Evolutionary conservation across 1,140 invertebrate species (phyloP), one percentile per base, ranked within the genome.

Genomic region (Zaprionus inermis): DNA sequence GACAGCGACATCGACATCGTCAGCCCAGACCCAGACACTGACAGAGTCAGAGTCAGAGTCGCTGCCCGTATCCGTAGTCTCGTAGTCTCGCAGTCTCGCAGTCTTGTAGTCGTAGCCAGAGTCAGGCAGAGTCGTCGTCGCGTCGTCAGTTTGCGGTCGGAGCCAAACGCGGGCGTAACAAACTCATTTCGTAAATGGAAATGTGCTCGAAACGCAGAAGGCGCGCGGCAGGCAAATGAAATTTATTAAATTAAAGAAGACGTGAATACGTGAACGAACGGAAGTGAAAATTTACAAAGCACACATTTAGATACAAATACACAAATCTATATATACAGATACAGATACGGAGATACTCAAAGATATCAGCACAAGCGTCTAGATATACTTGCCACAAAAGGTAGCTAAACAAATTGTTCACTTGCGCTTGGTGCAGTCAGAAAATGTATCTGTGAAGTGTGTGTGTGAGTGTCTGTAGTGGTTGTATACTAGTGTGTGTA

Each of bases 191-290:
- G 73, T 76, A 71, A 76, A 74, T 74, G 72, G 82, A 82, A 78
- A 83, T 80, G 81, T 68, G 80, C 80, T 75, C 54, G 80, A 63
- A 55, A 76, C 67, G 49, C 55, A 41, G 67, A 72, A 46, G 72
- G 55, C 56, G 58, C 34, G 64, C 64, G 64, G 59, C 57, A 77
- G 57, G 71, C 65, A 60, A 77, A 74, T 74, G 64, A 89, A 86
- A 83, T 86, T 86, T 89, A 86, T 86, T 86, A 86, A 86, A 86
- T 86, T 81, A 79, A 86, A 81, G 68, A 86, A 74, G 84, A 86
- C 70, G 75, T 78, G 78, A 73, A 79, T 68, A 77, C 57, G 36
- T 51, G 32, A 65, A 60, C 83, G 58, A 88, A 73, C 83, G 83
- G 79, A 86, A 86, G 83, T 86, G 76, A 78, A 86, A 78, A 79